Evolutionary conservation across 2,888 invertebrate genomes (phyloP), one percentile per base, ranked within the genome.

Genomic region (Dorcus hopei): DNA sequence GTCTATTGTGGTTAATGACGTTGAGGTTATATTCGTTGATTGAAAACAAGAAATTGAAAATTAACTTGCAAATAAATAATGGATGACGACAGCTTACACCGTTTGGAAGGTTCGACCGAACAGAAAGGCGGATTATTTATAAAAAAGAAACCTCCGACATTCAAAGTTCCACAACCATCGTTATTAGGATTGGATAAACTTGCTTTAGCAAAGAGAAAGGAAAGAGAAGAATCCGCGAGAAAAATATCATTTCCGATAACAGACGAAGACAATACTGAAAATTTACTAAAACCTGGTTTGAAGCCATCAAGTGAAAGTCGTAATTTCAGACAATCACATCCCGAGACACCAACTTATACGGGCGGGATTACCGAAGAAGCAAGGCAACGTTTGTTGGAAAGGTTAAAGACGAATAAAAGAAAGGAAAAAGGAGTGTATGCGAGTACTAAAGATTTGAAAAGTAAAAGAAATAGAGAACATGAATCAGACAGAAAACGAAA

Each of bases 301-400:
- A 79, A 77, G 61, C 59, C 57, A 19, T 64, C 64, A 5, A 63
- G 65, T 8, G 77, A 72, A 50, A 74, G 73, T 53, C 82, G 91
- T 49, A 88, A 91, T 74, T 92, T 95, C 72, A 85, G 97, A 49
- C 83, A 86, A 50, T 83, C 88, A 9, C 85, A 88, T 68, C 89
- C 90, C 70, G 97, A 97, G 80, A 97, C 97, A 0, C 97, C 97
- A 0, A 92, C 96, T 0, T 88, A 97, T 72, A 95, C 96, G 0
- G 97, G 96, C 3, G 97, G 97, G 4, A 90, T 97, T 19, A 91
- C 91, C 33, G 86, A 87, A 57, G 87, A 87, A 73, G 93, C 91
- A 0, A 82, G 88, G 57, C 86, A 88, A 68, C 84, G 91, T 48
- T 81, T 92, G 71, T 78, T 88, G 38, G 87, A 90, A 70, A 81